Conservation (phyloP, 1,140 invertebrate genomes). For the Tetranychus cinnabarinus region DNA sequence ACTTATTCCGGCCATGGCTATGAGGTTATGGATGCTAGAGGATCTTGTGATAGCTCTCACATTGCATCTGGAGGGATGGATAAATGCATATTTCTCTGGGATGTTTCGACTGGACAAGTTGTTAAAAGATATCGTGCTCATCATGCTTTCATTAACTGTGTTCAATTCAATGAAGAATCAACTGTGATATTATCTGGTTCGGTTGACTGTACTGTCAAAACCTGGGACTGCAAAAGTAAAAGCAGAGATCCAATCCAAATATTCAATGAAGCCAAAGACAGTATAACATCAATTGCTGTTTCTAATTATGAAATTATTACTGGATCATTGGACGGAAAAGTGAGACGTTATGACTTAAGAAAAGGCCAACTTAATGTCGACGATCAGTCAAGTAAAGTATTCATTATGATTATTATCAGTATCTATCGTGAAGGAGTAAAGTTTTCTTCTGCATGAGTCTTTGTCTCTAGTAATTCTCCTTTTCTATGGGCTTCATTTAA, state of each 20-base stretch:
- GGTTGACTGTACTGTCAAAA: slow-evolving; percentile 65
- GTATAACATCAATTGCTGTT: slow-evolving; percentile 58
- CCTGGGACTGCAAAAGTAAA: slow-evolving; percentile 59
- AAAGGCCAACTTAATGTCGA: slow-evolving; percentile 28
- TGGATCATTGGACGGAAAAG: slow-evolving; percentile 62
- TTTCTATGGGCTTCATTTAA: too few species aligned
- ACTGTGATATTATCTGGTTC: slow-evolving; percentile 67
- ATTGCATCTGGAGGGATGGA: slow-evolving; percentile 65
- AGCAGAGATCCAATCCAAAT: slow-evolving; percentile 47
- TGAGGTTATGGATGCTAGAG: slow-evolving; percentile 73
- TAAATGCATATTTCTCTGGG: slow-evolving; percentile 69
- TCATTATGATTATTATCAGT: not conserved
- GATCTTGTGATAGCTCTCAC: slow-evolving; percentile 71
- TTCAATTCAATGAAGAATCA: slow-evolving; percentile 83
- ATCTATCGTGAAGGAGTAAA: too few species aligned
- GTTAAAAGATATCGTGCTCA: slow-evolving; percentile 60
- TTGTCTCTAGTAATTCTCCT: too few species aligned
- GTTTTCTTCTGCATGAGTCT: too few species aligned
- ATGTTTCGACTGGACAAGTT: slow-evolving; percentile 58
- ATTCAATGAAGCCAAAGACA: slow-evolving; percentile 75
- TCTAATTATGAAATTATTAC: slow-evolving; percentile 74
- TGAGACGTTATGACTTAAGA: slow-evolving; percentile 70
- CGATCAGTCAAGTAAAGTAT: not conserved
- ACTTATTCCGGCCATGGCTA: slow-evolving; percentile 84
- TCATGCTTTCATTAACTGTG: slow-evolving; percentile 59